phyloP scores from a whole-genome alignment of 2,113 vertebrate species.

The Fukomys damarensis region DNA sequence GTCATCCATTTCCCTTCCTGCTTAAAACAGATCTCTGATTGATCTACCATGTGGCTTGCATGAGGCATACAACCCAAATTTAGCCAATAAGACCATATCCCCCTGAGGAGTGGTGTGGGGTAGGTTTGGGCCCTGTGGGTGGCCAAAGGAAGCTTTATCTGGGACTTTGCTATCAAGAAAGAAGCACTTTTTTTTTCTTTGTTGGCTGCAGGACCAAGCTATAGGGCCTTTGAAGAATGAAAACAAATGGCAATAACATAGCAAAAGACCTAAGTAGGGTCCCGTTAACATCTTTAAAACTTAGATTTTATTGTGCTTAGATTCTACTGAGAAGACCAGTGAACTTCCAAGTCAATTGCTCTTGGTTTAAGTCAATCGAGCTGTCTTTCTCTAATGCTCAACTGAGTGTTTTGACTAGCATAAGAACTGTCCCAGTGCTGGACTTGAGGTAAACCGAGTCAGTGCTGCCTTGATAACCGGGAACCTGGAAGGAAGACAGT shows the following conservation, averaged over 20 bases:
- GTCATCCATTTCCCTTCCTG: not conserved
- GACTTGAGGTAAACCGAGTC: not conserved
- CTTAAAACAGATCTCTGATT: not conserved
- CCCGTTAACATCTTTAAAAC: not conserved
- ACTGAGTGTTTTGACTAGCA: not conserved
- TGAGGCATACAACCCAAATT: not conserved
- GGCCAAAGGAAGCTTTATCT: not conserved
- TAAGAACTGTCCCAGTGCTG: not conserved
- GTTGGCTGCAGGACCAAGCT: not conserved
- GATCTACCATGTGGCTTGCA: not conserved
- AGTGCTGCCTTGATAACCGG: not conserved
- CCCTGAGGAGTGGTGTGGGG: not conserved
- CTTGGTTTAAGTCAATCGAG: not conserved
- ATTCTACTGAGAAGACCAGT: not conserved
- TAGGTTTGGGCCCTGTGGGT: not conserved
- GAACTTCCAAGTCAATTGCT: not conserved
- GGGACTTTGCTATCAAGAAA: not conserved
- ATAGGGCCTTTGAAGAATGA: not conserved
- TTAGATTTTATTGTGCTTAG: not conserved
- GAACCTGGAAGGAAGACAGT: not conserved
- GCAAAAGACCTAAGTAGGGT: not conserved
- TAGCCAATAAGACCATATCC: not conserved
- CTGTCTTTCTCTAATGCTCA: not conserved
- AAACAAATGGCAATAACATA: not conserved
- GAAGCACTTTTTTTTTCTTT: not conserved